Conservation (phyloP, 2,113 vertebrate genomes). For the Sterna hirundo region DNA sequence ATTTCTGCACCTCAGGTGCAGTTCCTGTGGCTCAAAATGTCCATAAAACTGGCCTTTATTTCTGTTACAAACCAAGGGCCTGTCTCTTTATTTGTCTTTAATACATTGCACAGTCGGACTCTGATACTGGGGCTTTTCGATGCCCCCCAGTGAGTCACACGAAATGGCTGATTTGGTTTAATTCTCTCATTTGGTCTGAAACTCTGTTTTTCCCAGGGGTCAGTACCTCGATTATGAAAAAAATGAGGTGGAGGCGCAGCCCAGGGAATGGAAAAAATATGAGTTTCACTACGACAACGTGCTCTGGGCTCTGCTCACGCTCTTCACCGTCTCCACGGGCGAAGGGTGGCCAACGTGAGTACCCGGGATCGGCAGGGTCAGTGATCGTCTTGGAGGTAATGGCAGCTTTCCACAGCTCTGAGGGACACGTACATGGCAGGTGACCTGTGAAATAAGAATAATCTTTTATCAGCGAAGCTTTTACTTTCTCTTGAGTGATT, state of each 20-base stretch:
- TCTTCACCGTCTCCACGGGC: constrained; percentile 96
- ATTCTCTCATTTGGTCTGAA: neutral
- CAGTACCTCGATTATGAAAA: constrained; percentile 93
- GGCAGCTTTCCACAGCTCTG: neutral
- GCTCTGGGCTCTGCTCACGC: constrained; percentile 93
- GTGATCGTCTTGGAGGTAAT: neutral
- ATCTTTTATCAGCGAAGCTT: neutral
- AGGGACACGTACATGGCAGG: neutral
- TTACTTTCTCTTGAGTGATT: neutral
- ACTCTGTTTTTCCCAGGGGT: constrained; percentile 75
- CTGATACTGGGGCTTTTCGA: neutral
- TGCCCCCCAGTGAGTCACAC: neutral
- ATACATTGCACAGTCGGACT: neutral
- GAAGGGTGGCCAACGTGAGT: constrained; percentile 98
- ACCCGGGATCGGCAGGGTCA: neutral
- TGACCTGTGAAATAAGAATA: neutral
- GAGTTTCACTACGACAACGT: constrained; percentile 98
- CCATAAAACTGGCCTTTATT: neutral
- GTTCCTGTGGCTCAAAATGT: neutral
- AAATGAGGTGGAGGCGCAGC: constrained; percentile 84
- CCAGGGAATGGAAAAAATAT: constrained; percentile 92
- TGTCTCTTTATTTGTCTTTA: neutral
- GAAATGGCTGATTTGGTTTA: neutral
- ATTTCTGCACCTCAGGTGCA: neutral
- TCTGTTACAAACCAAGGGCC: neutral